Conservation (phyloP, 2,113 vertebrate species). For the Tetrao urogallus region DNA sequence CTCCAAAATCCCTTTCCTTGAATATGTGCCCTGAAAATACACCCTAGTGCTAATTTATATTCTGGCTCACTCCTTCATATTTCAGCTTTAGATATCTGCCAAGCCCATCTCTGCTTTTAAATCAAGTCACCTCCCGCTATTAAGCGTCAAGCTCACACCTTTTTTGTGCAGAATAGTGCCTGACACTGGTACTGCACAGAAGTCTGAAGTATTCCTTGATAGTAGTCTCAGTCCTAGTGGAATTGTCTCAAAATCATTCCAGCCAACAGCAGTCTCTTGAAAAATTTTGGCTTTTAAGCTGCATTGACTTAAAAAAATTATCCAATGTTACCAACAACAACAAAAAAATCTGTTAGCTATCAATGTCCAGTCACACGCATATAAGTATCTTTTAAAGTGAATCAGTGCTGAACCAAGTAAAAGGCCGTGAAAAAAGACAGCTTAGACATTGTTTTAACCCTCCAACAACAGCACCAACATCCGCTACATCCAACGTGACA, state of each 20-base stretch:
- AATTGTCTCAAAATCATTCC: neutral
- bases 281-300: neutral
- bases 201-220: neutral
- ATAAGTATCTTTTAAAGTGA: neutral
- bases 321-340: neutral
- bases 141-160: neutral
- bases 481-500: neutral
- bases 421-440: neutral
- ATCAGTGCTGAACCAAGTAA: rapidly evolving
- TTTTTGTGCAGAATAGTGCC: neutral
- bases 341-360: neutral
- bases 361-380: neutral
- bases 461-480: neutral
- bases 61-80: neutral
- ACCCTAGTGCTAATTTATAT: neutral
- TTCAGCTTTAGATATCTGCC: neutral
- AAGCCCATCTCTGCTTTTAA: neutral
- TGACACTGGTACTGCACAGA: neutral
- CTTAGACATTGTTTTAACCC: neutral
- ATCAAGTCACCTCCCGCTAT: neutral
- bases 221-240: neutral
- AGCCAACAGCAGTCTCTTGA: neutral
- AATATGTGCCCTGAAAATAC: neutral
- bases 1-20: neutral
- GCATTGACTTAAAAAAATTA: neutral